Evolutionary conservation across 2,113 vertebrate genomes (phyloP).

Genomic region (Nothoprocta pentlandii): DNA sequence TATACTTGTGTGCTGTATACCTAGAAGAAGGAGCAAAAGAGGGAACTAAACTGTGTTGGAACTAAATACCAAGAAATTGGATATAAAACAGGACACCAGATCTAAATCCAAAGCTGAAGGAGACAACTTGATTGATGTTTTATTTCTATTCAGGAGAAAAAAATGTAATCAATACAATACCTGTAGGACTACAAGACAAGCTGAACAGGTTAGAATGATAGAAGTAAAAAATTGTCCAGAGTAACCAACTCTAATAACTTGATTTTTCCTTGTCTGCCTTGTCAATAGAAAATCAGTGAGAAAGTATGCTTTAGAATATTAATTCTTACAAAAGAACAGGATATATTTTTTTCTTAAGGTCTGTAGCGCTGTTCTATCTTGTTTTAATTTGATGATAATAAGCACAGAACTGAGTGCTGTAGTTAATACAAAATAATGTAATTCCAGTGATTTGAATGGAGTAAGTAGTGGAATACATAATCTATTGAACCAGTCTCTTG

Average conservation of each 20-base stretch:
- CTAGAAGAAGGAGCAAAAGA: neutral
- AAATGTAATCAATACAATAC: neutral
- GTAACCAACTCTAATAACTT: neutral
- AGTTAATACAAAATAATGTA: neutral
- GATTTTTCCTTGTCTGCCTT: neutral
- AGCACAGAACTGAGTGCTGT: neutral
- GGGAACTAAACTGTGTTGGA: neutral
- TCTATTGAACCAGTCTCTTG: neutral
- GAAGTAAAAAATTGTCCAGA: neutral
- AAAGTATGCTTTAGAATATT: neutral
- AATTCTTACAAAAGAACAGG: neutral
- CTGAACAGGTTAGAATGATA: neutral
- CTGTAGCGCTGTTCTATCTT: neutral
- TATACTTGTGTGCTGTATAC: too few relatives aligned
- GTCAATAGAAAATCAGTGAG: neutral
- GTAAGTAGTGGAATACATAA: neutral
- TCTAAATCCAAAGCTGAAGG: neutral
- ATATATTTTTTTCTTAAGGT: neutral
- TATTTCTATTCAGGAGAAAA: neutral
- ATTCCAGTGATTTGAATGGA: neutral
- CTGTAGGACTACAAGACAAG: neutral
- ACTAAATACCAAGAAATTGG: neutral
- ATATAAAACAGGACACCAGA: neutral
- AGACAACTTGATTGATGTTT: neutral
- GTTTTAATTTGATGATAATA: neutral